These are phyloP conservation scores for Acleris cristana DNA, from an alignment of 2,888 invertebrate genomes.

Conservation along the genomic window DNA sequence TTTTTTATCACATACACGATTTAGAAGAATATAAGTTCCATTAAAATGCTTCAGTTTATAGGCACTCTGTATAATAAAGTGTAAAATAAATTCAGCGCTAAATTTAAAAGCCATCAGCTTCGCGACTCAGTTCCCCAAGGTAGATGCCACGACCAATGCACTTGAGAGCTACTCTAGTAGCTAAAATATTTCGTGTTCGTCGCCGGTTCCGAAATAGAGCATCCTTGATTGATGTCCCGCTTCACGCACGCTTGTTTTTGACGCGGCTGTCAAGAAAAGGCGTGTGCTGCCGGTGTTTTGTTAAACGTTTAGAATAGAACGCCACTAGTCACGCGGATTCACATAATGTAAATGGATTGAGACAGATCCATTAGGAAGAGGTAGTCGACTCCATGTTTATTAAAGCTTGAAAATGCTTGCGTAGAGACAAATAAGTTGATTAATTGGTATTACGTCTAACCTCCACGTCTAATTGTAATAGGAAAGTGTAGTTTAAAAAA, in stretches of 20 bases:
- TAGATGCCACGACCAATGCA: conserved; percentile 22
- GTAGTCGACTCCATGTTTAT: not conserved
- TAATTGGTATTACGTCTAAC: no score
- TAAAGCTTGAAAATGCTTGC: not conserved
- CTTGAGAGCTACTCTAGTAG: conserved; percentile 25
- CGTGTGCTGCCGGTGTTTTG: conserved; percentile 65
- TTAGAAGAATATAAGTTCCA: no score
- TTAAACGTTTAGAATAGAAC: conserved; percentile 64
- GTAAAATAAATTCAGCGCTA: no score
- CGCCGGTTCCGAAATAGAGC: conserved; percentile 67
- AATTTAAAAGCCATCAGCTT: conserved; percentile 1
- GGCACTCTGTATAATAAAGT: no score
- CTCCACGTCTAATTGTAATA: not conserved
- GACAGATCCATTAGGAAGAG: conserved; percentile 54
- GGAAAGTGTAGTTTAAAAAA: conserved; percentile 41
- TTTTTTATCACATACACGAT: no score
- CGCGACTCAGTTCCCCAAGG: not conserved
- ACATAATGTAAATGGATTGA: conserved; percentile 51
- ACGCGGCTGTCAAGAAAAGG: conserved; percentile 70
- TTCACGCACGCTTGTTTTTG: conserved; percentile 74
- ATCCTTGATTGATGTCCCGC: conserved; percentile 73
- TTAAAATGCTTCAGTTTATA: no score
- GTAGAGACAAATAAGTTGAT: not conserved
- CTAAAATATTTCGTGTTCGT: conserved; percentile 45
- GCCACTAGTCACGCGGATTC: conserved; percentile 49